Evolutionary conservation across 2,888 invertebrate genomes (phyloP), one percentile per base, ranked within the genome.

Genomic region (Hypsopygia costalis): DNA sequence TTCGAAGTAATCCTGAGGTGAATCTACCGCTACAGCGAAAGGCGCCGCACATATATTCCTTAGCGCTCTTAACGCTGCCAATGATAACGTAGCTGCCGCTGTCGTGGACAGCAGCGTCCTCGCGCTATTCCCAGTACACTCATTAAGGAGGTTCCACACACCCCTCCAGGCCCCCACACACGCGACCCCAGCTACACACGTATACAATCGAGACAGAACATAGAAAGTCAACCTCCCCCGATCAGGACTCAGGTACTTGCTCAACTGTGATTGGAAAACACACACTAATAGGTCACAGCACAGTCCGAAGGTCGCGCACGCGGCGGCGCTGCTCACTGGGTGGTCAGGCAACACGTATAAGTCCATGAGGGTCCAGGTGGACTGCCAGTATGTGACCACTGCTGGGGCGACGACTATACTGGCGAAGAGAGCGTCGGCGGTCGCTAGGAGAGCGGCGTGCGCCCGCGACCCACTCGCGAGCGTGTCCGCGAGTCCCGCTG

Each of bases 81-180:
- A 83, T 29, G 93, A 92, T 34, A 93, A 72, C 41, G 94, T 81
- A 3, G 94, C 93, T 6, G 93, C 90, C 27, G 91, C 77, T 6
- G 93, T 93, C 0, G 93, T 92, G 6, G 91, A 88, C 44, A 92
- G 83, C 44, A 94, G 88, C 49, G 92, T 90, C 43, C 80, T 86
- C 38, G 78, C 87, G 65, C 88, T 91, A 55, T 83, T 86, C 30
- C 91, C 92, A 27, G 94, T 93, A 59, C 93, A 92, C 68, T 92
- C 85, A 67, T 96, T 95, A 59, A 96, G 89, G 35, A 92, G 82
- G 55, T 91, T 90, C 96, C 96, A 97, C 32, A 94, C 92, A 1
- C 97, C 97, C 6, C 96, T 90, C 97, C 97, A 97, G 45, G 94
- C 94, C 64, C 95, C 96, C 31, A 97, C 95, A 73, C 96, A 96